phyloP scores from a whole-genome alignment of 1,140 invertebrate species.

The Bombus ignitus region DNA sequence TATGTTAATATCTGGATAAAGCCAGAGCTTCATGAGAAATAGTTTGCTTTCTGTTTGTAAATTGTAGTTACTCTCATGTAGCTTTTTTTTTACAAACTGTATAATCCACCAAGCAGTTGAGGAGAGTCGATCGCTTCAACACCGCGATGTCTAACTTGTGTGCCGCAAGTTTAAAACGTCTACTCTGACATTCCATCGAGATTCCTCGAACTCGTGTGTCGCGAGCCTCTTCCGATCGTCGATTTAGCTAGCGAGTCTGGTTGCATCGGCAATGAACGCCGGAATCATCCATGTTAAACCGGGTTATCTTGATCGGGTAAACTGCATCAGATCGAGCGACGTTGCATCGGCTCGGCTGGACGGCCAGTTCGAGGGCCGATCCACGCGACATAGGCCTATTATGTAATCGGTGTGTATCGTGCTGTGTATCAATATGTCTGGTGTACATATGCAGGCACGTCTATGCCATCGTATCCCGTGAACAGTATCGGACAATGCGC shows the following conservation, averaged over 20 bases:
- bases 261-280: conserved; percentile 8
- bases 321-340: conserved; percentile 39
- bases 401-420: conserved; percentile 71
- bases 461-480: conserved; percentile 57
- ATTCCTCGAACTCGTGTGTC: background rate
- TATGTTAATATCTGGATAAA: no score
- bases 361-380: conserved; percentile 40
- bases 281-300: conserved; percentile 25
- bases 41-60: no score
- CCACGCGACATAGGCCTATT: conserved; percentile 72
- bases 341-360: background rate
- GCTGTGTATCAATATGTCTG: conserved; percentile 67
- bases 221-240: background rate
- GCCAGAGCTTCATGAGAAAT: background rate
- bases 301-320: conserved; percentile 38
- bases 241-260: background rate
- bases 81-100: no score
- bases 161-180: no score
- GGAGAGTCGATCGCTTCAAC: background rate
- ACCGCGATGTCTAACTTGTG: no score
- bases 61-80: no score
- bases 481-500: conserved; percentile 67
- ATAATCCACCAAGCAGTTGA: background rate
- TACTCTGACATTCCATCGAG: background rate
- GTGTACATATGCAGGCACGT: conserved; percentile 59